Percentiles rank a stretch among this genome's conserved stretches.
These are phyloP conservation scores for Opisthograptis luteolata DNA, from an alignment of 2,888 invertebrate genomes.

Conservation along the genomic window DNA sequence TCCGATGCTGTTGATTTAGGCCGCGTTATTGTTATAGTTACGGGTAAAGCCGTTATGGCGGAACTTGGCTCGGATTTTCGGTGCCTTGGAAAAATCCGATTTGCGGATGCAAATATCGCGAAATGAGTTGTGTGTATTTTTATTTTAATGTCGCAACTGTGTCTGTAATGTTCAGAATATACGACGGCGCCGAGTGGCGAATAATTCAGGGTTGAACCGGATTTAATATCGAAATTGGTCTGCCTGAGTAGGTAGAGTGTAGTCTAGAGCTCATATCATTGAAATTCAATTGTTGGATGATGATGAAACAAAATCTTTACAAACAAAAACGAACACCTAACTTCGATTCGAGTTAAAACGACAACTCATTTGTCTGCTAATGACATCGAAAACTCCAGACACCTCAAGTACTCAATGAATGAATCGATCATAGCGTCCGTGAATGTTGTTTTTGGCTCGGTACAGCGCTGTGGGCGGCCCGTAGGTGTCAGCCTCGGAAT, in stretches of 20 bases:
- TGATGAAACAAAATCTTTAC: not conserved
- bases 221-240: constrained; percentile 2
- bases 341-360: not conserved
- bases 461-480: constrained; percentile 27
- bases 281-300: not conserved
- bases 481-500: constrained; percentile 40
- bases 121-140: constrained; percentile 2
- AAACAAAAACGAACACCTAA: not conserved
- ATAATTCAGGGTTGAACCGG: constrained; percentile 10
- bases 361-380: not conserved
- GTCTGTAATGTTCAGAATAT: constrained; percentile 8
- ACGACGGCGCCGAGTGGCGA: not conserved
- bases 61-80: constrained; percentile 11
- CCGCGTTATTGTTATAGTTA: constrained; percentile 13
- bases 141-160: constrained; percentile 7
- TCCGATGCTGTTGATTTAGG: constrained; percentile 53
- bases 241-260: too few relatives aligned
- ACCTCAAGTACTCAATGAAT: constrained; percentile 24
- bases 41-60: constrained; percentile 11
- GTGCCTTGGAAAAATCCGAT: constrained; percentile 14
- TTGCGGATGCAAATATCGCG: constrained; percentile 12
- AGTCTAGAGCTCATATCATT: not conserved
- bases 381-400: constrained; percentile 5
- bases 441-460: constrained; percentile 32
- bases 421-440: constrained; percentile 24